phyloP scores from a whole-genome alignment of 2,113 vertebrate genomes.

The Silurus asotus region DNA sequence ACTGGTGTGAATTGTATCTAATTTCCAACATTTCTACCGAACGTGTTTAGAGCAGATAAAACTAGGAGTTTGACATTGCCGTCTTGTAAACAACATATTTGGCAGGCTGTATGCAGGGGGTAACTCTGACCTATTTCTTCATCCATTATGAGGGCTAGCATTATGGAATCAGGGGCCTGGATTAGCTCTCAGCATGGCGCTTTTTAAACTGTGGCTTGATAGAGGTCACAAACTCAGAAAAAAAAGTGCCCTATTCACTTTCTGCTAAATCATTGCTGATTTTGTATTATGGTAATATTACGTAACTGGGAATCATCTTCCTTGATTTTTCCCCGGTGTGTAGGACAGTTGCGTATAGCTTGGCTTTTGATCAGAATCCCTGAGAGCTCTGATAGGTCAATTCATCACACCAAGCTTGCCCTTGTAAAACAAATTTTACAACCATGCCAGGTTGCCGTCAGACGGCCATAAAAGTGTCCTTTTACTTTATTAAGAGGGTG shows the following conservation, averaged over 20 bases:
- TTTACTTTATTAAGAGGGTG: constrained; percentile 28
- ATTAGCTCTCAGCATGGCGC: constrained; percentile 20
- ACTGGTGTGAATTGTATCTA: neutral
- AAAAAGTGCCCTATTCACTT: neutral
- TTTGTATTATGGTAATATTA: neutral
- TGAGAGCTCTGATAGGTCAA: constrained; percentile 37
- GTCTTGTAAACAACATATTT: constrained; percentile 30
- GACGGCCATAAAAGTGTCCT: neutral
- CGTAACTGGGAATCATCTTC: neutral
- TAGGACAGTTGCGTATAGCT: neutral
- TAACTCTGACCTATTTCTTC: neutral
- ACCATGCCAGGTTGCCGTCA: neutral
- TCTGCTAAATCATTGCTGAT: constrained; percentile 1
- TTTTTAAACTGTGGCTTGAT: constrained; percentile 24
- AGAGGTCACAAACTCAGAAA: constrained; percentile 9
- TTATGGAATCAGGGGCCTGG: neutral
- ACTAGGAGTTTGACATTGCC: constrained; percentile 23
- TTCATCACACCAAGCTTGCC: constrained; percentile 18
- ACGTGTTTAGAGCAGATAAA: neutral
- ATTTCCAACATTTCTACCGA: neutral
- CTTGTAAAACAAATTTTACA: constrained; percentile 29
- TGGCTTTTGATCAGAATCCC: neutral
- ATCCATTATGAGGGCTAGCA: neutral
- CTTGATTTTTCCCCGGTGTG: neutral
- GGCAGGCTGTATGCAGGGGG: neutral